Evolutionary conservation across 2,888 invertebrate genomes (phyloP).

Genomic region (Trissolcus brochymenae): DNA sequence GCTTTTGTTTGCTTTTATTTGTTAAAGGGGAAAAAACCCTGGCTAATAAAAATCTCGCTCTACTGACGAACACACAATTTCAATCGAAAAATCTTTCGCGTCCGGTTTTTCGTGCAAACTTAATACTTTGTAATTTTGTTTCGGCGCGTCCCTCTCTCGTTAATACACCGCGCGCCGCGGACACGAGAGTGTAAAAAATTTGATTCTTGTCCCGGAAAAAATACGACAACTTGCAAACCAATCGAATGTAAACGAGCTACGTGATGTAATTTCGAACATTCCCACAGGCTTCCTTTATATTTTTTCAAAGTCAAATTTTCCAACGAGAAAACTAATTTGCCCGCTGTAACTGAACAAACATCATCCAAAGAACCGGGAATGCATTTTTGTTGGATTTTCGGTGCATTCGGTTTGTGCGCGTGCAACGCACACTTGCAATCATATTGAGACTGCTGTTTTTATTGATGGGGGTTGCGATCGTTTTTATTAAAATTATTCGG

Average conservation of each 20-base stretch:
- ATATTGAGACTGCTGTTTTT: conserved; percentile 25
- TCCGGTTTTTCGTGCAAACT: conserved; percentile 41
- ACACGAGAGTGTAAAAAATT: conserved; percentile 46
- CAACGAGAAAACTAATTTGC: conserved; percentile 59
- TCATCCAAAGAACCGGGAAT: conserved; percentile 54
- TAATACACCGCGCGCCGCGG: conserved; percentile 28
- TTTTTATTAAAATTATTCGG: background rate
- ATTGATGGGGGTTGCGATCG: background rate
- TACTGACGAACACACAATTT: background rate
- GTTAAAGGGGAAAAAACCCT: no score
- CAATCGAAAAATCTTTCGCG: conserved; percentile 9
- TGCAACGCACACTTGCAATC: conserved; percentile 37
- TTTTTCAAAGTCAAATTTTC: conserved; percentile 58
- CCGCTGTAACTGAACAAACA: conserved; percentile 58
- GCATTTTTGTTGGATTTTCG: conserved; percentile 53
- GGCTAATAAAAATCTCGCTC: no score
- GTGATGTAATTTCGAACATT: conserved; percentile 58
- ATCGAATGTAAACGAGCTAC: conserved; percentile 56
- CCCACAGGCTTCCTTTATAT: conserved; percentile 59
- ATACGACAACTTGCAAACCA: conserved; percentile 56
- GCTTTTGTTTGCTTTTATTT: no score
- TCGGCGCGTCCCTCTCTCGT: conserved; percentile 32
- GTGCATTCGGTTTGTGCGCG: conserved; percentile 32
- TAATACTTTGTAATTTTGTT: conserved; percentile 51
- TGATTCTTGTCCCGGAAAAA: conserved; percentile 51